These are phyloP conservation scores for Electrophaes corylata DNA, from an alignment of 2,888 invertebrate species.

Conservation along the genomic window DNA sequence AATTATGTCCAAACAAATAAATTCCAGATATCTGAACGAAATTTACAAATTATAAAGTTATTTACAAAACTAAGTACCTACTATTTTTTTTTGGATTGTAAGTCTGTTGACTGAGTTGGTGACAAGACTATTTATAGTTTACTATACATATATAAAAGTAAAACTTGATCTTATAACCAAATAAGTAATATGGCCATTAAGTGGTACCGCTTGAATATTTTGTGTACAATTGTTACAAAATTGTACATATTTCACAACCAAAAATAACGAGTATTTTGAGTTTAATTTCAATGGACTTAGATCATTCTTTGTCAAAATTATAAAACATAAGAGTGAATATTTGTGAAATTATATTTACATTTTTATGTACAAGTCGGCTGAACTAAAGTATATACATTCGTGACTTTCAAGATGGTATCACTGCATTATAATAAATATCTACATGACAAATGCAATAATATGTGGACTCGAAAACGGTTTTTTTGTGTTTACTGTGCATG, in stretches of 20 bases:
- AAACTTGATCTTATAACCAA: constrained; percentile 18
- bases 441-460: too few species aligned
- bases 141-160: constrained; percentile 4
- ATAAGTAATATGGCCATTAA: constrained; percentile 45
- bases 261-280: constrained; percentile 39
- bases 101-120: constrained; percentile 1
- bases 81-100: too few species aligned
- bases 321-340: constrained; percentile 7
- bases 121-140: constrained; percentile 15
- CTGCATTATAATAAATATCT: too few species aligned
- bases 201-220: constrained; percentile 29
- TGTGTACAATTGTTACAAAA: constrained; percentile 16
- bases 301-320: constrained; percentile 15
- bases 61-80: too few species aligned
- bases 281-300: constrained; percentile 30
- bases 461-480: too few species aligned
- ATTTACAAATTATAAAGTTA: too few species aligned
- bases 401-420: too few species aligned
- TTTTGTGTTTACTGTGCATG: too few species aligned
- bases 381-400: too few species aligned
- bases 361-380: too few species aligned
- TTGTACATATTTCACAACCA: constrained; percentile 41
- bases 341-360: constrained; percentile 24
- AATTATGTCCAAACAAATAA: too few species aligned
- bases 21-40: too few species aligned